Base-by-base conservation (phyloP, 2,888 invertebrate genomes). In the Tetheella fluctuosa region DNA sequence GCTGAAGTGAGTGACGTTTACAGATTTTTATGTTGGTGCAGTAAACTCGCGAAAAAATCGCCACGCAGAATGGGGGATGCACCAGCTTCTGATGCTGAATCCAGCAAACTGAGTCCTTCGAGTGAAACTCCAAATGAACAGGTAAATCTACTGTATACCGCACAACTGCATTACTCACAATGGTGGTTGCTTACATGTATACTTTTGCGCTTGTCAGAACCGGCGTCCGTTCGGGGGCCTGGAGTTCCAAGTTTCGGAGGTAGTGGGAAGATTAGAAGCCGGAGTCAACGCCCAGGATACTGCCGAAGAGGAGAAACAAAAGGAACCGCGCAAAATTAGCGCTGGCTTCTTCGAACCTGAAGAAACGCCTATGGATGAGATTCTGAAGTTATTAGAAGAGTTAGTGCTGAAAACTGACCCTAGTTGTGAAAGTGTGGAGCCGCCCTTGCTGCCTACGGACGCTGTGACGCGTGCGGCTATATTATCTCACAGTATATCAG, bases 401-500 rank as follows among this genome's bases (percentile, higher is more conserved):
- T 74, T 95, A 60, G 95, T 96, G 55, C 82, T 94, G 62, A 95
- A 94, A 70, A 94, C 95, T 64, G 94, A 94, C 65, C 91, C 92
- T 58, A 95, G 95, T 73, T 94, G 95, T 75, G 95, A 95, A 62
- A 95, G 95, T 75, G 78, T 93, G 1, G 95, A 94, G 64, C 94
- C 94, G 23, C 92, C 95, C 59, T 93, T 95, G 56, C 87, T 94
- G 52, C 91, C 96, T 12, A 95, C 96, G 61, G 94, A 95, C 67
- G 93, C 95, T 52, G 92, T 94, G 60, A 94, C 94, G 56, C 88
- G 92, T 8, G 90, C 92, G 3, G 90, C 97, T 12, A 94, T 98
- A 59, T 94, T 97, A 23, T 96, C 97, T n/a, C 98, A 98, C 84
- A 97, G 97, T 81, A 94, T 98, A 70, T 96, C 97, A 5, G 98